Base-by-base conservation (phyloP, 2,888 invertebrate species). In the Stenotaenia linearis region DNA sequence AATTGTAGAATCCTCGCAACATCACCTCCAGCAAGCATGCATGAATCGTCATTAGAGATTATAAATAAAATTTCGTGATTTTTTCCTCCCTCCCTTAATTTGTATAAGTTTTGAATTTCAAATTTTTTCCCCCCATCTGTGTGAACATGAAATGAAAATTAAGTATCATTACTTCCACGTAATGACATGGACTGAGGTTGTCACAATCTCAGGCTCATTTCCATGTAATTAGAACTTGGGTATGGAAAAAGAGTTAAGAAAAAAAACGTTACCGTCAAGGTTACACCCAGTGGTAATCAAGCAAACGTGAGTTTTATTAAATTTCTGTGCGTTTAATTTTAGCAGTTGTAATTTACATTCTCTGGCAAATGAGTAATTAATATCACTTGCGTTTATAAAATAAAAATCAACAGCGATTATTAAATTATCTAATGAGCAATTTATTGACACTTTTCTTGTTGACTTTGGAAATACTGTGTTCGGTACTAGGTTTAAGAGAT, bases 101-200 rank as follows among this genome's bases (percentile, higher is more conserved):
- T 28, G n/a, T n/a, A 28, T 69, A 69, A 2, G 23, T 28, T 69
- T 28, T 69, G 28, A 69, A 69, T 25, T 69, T n/a, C 50, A 50
- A 21, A 18, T 69, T 28, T 28, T 28, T 69, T 28, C n/a, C 25
- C 25, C 28, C 10, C 25, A 25, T 5, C 23, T 25, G 15, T 28
- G 10, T 9, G 69, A 28, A 15, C 69, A 69, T 12, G 23, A 25
- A 28, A 28, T 69, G 25, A 25, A 28, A 69, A 69, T 69, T 69
- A 69, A 69, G 69, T 12, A 69, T 69, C 69, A 69, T 69, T 69
- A 69, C 69, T 69, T 69, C 10, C 69, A 69, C 28, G 28, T 12
- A 69, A 69, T 69, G 69, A 25, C 12, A 28, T 15, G 28, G 4
- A 15, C 12, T 45, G 45, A 45, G 12, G 45, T 45, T 45, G 45